A percentile compares a stretch with the other conserved stretches of the same genome.
Conservation (phyloP, 2,113 vertebrate genomes). For the Nothoprocta pentlandii region DNA sequence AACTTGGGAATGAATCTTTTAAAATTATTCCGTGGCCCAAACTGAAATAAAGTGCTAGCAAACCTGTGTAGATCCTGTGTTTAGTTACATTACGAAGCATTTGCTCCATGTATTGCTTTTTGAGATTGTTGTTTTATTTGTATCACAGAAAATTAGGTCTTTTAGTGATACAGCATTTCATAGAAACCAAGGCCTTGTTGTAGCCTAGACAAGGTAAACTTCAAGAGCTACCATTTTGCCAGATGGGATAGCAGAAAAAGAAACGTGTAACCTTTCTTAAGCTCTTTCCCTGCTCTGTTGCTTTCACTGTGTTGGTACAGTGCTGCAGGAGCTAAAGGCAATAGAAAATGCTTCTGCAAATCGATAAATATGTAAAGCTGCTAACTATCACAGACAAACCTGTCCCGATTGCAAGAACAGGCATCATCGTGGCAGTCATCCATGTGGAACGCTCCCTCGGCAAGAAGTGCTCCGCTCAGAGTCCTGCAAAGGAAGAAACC, state of each 20-base stretch:
- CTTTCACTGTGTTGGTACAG: neutral
- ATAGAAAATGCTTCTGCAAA: neutral
- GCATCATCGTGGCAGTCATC: neutral
- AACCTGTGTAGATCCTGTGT: constrained; percentile 31
- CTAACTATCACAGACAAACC: neutral
- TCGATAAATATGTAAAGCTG: neutral
- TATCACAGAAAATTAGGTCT: neutral
- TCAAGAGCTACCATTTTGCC: neutral
- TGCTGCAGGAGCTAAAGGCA: neutral
- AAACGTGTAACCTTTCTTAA: neutral
- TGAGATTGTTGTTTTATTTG: neutral
- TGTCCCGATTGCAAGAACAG: neutral
- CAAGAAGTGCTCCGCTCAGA: neutral
- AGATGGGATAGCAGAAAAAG: neutral
- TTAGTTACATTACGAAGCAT: constrained; percentile 31
- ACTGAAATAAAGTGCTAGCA: constrained; percentile 71
- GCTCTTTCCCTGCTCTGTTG: neutral
- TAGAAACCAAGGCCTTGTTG: constrained; percentile 13
- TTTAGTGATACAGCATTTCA: neutral
- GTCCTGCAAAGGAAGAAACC: neutral
- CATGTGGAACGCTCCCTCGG: accelerated
- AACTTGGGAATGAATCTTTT: constrained; percentile 43
- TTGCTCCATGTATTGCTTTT: constrained; percentile 16
- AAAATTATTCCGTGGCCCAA: constrained; percentile 53
- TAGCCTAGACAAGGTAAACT: neutral